Percentiles rank a stretch among this genome's conserved stretches.
Evolutionary conservation across 2,888 invertebrate genomes (phyloP).

Genomic region (Tinea semifulvella): DNA sequence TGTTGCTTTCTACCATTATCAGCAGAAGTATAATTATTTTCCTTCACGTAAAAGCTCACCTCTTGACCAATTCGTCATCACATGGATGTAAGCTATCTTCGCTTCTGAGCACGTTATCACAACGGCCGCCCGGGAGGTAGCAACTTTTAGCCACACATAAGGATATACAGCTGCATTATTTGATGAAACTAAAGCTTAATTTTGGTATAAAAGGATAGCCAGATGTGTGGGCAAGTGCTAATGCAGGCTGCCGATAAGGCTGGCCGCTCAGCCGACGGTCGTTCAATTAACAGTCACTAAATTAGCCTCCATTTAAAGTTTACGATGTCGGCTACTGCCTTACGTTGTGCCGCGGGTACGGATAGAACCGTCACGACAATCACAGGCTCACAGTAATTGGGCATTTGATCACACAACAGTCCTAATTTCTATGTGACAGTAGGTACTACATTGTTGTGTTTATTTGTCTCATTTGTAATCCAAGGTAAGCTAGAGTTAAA

Average conservation of each 20-base stretch:
- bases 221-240: no score
- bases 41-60: no score
- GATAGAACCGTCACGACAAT: conserved; percentile 28
- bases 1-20: no score
- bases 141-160: no score
- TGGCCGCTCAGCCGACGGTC: conserved; percentile 28
- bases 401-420: conserved; percentile 7
- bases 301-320: conserved; percentile 64
- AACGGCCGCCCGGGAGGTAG: conserved; percentile 2
- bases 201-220: no score
- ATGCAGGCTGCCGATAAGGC: conserved; percentile 50
- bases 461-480: conserved; percentile 6
- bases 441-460: conserved; percentile 8
- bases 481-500: no score
- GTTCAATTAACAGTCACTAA: conserved; percentile 65
- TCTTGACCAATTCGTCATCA: not conserved
- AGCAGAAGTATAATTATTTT: no score
- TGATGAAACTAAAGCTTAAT: no score
- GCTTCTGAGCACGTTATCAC: not conserved
- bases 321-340: conserved; percentile 62
- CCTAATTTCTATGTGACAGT: conserved; percentile 12
- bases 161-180: no score
- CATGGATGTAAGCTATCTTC: not conserved
- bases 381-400: conserved; percentile 17
- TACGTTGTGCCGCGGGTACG: conserved; percentile 44